Conservation (phyloP, 2,113 vertebrate species). For the Indicator indicator region DNA sequence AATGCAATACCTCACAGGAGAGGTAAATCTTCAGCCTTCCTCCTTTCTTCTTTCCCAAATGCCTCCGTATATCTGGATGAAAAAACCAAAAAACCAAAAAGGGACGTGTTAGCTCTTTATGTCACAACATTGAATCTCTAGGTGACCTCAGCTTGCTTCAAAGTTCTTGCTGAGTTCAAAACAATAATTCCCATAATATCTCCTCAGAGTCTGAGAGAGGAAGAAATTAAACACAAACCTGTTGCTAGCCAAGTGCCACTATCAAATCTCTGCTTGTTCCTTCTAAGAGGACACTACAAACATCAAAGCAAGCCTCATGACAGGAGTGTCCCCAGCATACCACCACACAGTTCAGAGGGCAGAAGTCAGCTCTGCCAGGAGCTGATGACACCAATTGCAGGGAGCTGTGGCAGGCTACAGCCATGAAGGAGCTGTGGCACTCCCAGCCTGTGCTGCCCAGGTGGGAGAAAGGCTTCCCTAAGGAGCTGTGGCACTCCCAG, state of each 20-base stretch:
- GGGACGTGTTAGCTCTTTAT: not conserved
- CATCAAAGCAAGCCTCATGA: not conserved
- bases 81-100: not conserved
- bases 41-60: not conserved
- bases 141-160: not conserved
- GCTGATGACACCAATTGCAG: not conserved
- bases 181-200: not conserved
- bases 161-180: not conserved
- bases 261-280: not conserved
- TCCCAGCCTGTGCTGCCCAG: not conserved
- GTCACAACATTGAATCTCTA: not conserved
- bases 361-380: not conserved
- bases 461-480: not conserved
- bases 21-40: not conserved
- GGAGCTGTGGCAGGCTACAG: not conserved
- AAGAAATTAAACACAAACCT: not conserved
- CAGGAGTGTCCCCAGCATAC: not conserved
- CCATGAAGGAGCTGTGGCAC: not conserved
- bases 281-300: not conserved
- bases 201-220: not conserved
- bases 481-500: too few relatives aligned
- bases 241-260: not conserved
- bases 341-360: not conserved
- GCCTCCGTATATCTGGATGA: not conserved
- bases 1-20: not conserved